A percentile compares a stretch with the other conserved stretches of the same genome.
phyloP scores from a whole-genome alignment of 2,888 invertebrate species.

The Microplitis manilae region DNA sequence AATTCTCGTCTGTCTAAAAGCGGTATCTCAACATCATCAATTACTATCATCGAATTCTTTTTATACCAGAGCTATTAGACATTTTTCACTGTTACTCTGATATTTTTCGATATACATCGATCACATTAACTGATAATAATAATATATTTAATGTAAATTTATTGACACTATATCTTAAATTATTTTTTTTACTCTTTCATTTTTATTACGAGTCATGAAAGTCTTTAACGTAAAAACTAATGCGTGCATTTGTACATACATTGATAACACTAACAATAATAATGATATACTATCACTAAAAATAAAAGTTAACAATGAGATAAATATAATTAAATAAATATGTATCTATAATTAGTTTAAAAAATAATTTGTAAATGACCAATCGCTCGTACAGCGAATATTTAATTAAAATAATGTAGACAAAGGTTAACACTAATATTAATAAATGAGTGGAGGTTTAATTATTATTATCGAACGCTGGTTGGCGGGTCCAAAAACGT shows the following conservation, averaged over 20 bases:
- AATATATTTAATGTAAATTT: no score
- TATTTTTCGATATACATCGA: background rate
- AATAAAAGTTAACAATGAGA: no score
- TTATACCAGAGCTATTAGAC: background rate
- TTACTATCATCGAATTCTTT: slow-evolving; percentile 32
- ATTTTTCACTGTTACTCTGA: background rate
- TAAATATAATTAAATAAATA: background rate
- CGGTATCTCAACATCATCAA: slow-evolving; percentile 23
- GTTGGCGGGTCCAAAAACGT: slow-evolving; percentile 72
- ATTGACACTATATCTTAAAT: no score
- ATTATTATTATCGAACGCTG: slow-evolving; percentile 64
- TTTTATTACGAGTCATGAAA: background rate
- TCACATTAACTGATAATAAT: background rate
- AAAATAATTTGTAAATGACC: slow-evolving; percentile 10
- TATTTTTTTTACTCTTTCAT: background rate
- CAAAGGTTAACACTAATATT: background rate
- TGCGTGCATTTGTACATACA: background rate
- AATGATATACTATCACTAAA: no score
- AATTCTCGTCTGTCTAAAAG: slow-evolving; percentile 10
- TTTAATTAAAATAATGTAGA: slow-evolving; percentile 10
- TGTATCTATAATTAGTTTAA: slow-evolving; percentile 8
- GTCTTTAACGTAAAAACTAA: background rate
- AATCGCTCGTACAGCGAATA: slow-evolving; percentile 19
- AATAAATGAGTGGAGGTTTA: slow-evolving; percentile 47
- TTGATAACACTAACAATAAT: background rate